Evolutionary conservation across 1,140 invertebrate genomes (phyloP).

Genomic region (Cyclina sinensis): DNA sequence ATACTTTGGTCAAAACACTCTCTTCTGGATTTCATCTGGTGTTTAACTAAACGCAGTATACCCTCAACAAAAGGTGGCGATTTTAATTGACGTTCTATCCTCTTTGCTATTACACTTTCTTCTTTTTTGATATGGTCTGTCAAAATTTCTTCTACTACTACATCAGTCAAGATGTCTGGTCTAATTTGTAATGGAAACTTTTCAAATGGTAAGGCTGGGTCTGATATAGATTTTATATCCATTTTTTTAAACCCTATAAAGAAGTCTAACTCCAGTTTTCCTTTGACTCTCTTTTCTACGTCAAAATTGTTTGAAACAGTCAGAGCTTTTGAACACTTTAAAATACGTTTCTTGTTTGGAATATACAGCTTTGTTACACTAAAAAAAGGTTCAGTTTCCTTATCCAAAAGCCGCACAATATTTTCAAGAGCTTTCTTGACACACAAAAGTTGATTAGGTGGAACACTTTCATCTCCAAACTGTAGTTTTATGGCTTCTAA

Average conservation of each 20-base stretch:
- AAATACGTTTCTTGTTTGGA: neutral
- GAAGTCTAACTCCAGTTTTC: slow-evolving; percentile 7
- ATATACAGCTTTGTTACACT: neutral
- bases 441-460: neutral
- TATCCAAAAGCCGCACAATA: neutral
- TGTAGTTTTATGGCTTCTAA: slow-evolving; percentile 16
- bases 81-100: neutral
- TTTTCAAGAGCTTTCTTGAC: slow-evolving; percentile 24
- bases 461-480: neutral
- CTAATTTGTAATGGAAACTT: neutral
- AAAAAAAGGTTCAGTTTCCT: neutral
- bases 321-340: neutral
- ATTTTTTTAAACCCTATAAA: slow-evolving; percentile 58
- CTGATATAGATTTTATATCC: neutral
- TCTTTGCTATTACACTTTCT: neutral
- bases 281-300: slow-evolving; percentile 9
- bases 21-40: neutral
- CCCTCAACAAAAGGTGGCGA: neutral
- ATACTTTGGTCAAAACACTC: neutral
- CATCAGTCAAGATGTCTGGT: slow-evolving; percentile 28
- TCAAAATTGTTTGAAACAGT: slow-evolving; percentile 42
- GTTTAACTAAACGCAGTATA: slow-evolving; percentile 3
- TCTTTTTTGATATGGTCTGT: neutral
- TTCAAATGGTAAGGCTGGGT: slow-evolving; percentile 1
- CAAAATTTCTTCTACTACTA: slow-evolving; percentile 14